These are phyloP conservation scores for Glyptemys insculpta DNA, from an alignment of 2,797 vertebrate species.

Conservation along the genomic window DNA sequence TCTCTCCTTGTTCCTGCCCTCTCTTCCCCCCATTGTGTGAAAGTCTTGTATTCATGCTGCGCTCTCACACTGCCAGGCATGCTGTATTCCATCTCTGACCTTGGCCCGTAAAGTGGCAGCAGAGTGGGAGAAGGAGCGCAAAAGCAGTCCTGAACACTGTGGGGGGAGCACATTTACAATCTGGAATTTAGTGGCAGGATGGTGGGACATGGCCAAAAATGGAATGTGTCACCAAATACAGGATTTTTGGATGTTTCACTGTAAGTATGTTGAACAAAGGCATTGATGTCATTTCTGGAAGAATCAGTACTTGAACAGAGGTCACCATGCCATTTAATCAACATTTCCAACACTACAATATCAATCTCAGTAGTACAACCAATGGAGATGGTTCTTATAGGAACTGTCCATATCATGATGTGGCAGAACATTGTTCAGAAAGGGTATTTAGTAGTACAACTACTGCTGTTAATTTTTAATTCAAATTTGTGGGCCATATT, in stretches of 20 bases:
- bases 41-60: background rate
- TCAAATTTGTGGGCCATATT: background rate
- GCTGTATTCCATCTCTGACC: background rate
- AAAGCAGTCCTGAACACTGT: background rate
- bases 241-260: background rate
- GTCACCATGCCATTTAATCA: background rate
- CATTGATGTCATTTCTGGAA: background rate
- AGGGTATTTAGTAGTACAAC: background rate
- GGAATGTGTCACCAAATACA: background rate
- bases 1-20: background rate
- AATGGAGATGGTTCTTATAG: background rate
- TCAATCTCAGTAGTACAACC: background rate
- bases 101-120: background rate
- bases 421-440: background rate
- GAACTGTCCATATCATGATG: background rate
- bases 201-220: background rate
- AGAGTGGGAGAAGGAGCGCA: background rate
- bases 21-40: background rate
- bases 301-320: background rate
- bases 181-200: background rate
- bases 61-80: background rate
- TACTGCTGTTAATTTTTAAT: background rate
- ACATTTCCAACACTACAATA: background rate
- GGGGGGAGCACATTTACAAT: background rate
- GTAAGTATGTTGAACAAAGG: background rate